Evolutionary conservation across 2,797 vertebrate genomes (phyloP).

Genomic region (Galagoides demidoff): DNA sequence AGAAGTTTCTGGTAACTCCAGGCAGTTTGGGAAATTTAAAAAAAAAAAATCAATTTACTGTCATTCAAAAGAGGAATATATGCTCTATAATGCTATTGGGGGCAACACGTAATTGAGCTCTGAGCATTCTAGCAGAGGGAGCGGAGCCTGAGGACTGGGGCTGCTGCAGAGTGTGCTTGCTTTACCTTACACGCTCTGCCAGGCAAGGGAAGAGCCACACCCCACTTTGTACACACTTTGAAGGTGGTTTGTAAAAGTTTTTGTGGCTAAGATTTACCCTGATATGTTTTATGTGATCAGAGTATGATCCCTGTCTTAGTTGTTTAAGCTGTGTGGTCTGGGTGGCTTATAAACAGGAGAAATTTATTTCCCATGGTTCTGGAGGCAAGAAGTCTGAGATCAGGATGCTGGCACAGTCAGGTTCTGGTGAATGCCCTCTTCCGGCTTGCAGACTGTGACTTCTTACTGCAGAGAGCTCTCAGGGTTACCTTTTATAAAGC

Average conservation of each 20-base stretch:
- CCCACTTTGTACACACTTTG: background rate
- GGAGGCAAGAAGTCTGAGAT: background rate
- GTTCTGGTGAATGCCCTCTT: background rate
- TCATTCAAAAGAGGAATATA: background rate
- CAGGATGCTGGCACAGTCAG: background rate
- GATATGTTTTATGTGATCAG: background rate
- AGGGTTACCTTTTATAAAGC: background rate
- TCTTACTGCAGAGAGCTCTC: background rate
- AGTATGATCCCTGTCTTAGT: background rate
- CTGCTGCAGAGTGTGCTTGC: accelerated
- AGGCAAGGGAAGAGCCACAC: background rate
- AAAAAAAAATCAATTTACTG: background rate
- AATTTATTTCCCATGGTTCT: background rate
- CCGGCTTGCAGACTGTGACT: background rate
- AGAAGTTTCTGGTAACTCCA: background rate
- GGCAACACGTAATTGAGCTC: background rate
- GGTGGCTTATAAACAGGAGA: background rate
- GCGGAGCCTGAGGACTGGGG: too few species aligned
- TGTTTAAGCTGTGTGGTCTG: background rate
- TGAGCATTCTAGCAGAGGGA: background rate
- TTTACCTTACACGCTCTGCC: background rate
- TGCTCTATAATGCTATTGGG: background rate
- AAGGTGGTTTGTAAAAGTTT: background rate
- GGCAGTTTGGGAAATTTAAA: background rate
- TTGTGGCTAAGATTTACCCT: background rate